Conservation (phyloP, 2,888 invertebrate genomes). For the Luffia ferchaultella region DNA sequence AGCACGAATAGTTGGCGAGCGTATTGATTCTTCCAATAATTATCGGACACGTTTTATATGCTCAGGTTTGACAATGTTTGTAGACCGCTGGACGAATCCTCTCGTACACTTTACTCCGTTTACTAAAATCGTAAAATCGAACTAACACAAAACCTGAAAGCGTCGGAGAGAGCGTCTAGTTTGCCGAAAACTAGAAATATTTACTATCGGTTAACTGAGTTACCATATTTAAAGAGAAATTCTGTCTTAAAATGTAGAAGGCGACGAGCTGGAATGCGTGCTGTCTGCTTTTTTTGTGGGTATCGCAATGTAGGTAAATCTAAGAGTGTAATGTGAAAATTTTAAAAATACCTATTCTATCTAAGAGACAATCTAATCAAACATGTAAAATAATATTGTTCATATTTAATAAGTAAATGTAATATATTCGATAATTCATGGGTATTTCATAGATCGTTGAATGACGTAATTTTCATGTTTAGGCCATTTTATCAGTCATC, state of each 20-base stretch:
- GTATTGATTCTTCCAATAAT: conserved; percentile 67
- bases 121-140: background rate
- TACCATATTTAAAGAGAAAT: conserved; percentile 5
- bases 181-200: conserved; percentile 27
- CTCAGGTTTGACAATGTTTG: conserved; percentile 49
- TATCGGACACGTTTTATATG: conserved; percentile 66
- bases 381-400: too few relatives aligned
- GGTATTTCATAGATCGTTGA: too few relatives aligned
- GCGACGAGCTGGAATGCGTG: conserved; percentile 7
- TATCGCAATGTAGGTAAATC: conserved; percentile 51
- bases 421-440: too few relatives aligned
- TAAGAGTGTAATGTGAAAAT: too few relatives aligned
- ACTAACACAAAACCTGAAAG: conserved; percentile 3
- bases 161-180: conserved; percentile 5
- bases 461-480: too few relatives aligned
- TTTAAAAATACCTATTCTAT: too few relatives aligned
- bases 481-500: too few relatives aligned
- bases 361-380: too few relatives aligned
- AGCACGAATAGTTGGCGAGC: conserved; percentile 57
- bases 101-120: background rate
- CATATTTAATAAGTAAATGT: too few relatives aligned
- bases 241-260: background rate
- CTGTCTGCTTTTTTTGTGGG: conserved; percentile 42
- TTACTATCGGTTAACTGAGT: background rate
- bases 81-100: background rate